Base-by-base conservation (phyloP, 1,140 invertebrate species). In the Nymphalis io region DNA sequence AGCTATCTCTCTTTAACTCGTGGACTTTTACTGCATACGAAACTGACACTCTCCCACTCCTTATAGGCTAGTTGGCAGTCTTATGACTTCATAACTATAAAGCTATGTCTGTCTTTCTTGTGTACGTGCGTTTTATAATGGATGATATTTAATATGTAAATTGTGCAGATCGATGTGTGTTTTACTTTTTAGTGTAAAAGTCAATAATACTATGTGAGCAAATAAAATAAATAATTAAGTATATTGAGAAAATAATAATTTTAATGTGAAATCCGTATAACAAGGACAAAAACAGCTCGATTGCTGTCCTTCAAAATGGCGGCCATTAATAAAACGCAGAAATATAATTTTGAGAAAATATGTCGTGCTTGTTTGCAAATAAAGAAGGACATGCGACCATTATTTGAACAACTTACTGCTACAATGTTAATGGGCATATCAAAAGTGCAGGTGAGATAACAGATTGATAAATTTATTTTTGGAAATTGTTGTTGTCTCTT, bases 351-450 rank as follows among this genome's bases (percentile, higher is more conserved):
- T 73, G 93, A 93, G 69, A 93, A 93, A 84, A 93, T 94, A 71
- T 94, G 93, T 85, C 92, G 93, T n/a, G 92, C 93, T 38, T 94
- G 93, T 84, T 91, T 93, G 72, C 87, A 92, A 68, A 91, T 93
- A 72, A 93, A 93, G 72, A 94, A 93, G 79, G 93, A 94, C 73
- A 94, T 94, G 93, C 89, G 93, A 71, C 93, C 93, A 23, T 73
- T 94, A 53, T 94, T 94, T 76, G 93, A 93, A 71, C 93, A 94
- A 73, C 92, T 93, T 60, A 93, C 93, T 20, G 93, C 93, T 12
- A 93, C 93, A 67, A 94, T 94, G 93, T 72, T 94, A 68, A 94
- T 93, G 93, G 92, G 93, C 65, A 93, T 93, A 82, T 92, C 93
- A 53, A 93, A 91, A 79, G 90, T 94, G 65, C 88, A 92, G 75